Evolutionary conservation across 2,113 vertebrate species (phyloP).

Genomic region (Lophotis ruficrista): DNA sequence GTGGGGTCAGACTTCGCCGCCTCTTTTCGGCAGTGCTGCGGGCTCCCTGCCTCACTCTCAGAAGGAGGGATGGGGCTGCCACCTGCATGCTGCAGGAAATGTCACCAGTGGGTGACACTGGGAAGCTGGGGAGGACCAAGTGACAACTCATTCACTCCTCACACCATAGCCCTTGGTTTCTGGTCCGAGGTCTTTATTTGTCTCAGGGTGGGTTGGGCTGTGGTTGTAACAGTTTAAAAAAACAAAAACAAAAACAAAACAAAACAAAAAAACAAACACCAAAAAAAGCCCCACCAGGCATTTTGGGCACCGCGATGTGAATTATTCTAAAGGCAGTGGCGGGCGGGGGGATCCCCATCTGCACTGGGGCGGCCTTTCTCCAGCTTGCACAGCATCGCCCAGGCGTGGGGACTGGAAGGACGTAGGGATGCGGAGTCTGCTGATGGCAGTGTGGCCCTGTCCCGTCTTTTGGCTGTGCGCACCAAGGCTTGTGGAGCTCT

Average conservation of each 20-base stretch:
- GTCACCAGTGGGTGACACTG: neutral
- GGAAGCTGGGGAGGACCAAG: neutral
- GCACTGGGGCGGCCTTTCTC: neutral
- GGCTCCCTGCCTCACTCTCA: neutral
- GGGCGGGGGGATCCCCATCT: neutral
- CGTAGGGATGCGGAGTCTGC: accelerated
- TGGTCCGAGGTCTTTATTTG: slow-evolving; percentile 65
- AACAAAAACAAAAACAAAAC: neutral
- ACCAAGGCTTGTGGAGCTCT: neutral
- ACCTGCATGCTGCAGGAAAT: accelerated
- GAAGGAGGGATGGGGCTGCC: neutral
- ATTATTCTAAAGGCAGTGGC: slow-evolving; percentile 25
- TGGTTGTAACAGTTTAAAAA: slow-evolving; percentile 11
- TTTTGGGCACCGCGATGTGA: neutral
- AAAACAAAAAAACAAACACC: neutral
- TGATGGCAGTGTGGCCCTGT: accelerated
- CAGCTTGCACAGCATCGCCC: neutral
- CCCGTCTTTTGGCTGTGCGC: neutral
- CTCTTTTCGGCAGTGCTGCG: neutral
- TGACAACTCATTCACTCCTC: neutral
- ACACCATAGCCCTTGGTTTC: neutral
- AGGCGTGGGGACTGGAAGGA: neutral
- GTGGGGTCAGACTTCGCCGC: neutral
- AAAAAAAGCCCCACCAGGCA: neutral
- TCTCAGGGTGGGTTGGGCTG: neutral